Percentiles rank a stretch among this genome's conserved stretches.
phyloP scores from a whole-genome alignment of 1,140 invertebrate genomes.

The Philopotamus ludificatus region DNA sequence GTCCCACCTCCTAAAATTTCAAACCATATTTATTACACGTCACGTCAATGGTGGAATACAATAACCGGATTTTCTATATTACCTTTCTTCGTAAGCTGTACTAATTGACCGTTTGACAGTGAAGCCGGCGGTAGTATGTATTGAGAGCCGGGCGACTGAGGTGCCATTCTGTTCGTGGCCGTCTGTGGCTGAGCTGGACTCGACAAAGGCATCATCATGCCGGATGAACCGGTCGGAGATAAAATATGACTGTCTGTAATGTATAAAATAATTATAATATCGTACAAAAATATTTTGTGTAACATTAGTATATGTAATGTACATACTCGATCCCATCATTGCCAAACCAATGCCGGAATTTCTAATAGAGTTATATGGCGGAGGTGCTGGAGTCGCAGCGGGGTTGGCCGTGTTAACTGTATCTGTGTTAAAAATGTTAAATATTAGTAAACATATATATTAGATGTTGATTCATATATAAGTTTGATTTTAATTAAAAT shows the following conservation, averaged over 20 bases:
- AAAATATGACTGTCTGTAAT: slow-evolving; percentile 33
- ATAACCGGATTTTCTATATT: not conserved
- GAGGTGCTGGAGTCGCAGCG: slow-evolving; percentile 74
- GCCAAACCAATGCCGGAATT: slow-evolving; percentile 40
- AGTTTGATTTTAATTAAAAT: too few species aligned
- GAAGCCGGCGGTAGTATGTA: slow-evolving; percentile 33
- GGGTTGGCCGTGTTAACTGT: slow-evolving; percentile 71
- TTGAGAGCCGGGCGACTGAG: slow-evolving; percentile 34
- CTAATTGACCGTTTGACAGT: slow-evolving; percentile 29
- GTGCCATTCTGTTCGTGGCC: slow-evolving; percentile 13
- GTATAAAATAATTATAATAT: too few species aligned
- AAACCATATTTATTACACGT: not conserved
- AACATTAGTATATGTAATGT: not conserved
- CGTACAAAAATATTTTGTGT: too few species aligned
- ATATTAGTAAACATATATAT: too few species aligned
- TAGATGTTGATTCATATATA: too few species aligned
- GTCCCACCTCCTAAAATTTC: slow-evolving; percentile 30
- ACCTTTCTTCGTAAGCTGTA: slow-evolving; percentile 40
- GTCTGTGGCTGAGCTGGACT: slow-evolving; percentile 36
- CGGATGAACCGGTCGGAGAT: slow-evolving; percentile 6
- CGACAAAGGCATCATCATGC: slow-evolving; percentile 1
- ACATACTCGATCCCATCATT: slow-evolving; percentile 36
- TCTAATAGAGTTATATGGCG: slow-evolving; percentile 63
- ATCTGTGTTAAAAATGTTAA: too few species aligned
- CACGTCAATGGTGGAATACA: not conserved